Conservation (phyloP, 2,113 vertebrate genomes). For the Orthochromis indermauri region DNA sequence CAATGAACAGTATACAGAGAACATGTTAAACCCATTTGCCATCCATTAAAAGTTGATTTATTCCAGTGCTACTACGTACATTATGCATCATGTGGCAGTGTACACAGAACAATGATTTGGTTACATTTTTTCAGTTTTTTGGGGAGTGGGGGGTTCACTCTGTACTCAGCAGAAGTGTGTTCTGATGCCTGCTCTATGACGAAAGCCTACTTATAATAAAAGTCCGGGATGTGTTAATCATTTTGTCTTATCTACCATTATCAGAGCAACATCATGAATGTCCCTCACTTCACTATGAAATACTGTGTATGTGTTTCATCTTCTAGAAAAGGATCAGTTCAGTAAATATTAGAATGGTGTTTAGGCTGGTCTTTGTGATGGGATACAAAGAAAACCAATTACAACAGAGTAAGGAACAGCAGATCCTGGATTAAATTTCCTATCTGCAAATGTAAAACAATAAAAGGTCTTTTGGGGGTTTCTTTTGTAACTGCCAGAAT, state of each 20-base stretch:
- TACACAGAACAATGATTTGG: slow-evolving; percentile 70
- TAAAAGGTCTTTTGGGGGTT: neutral
- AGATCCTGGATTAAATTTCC: slow-evolving; percentile 1
- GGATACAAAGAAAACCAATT: slow-evolving; percentile 2
- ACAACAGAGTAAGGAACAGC: neutral
- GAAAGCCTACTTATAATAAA: slow-evolving; percentile 52
- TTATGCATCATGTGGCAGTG: slow-evolving; percentile 68
- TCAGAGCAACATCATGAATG: slow-evolving; percentile 35
- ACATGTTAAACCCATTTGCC: slow-evolving; percentile 55
- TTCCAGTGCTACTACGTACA: slow-evolving; percentile 68
- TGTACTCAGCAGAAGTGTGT: slow-evolving; percentile 45
- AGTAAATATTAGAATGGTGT: slow-evolving; percentile 31
- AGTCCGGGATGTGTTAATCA: slow-evolving; percentile 36
- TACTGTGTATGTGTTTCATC: neutral
- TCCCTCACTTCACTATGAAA: slow-evolving; percentile 38
- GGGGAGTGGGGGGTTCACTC: slow-evolving; percentile 15
- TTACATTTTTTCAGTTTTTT: slow-evolving; percentile 51
- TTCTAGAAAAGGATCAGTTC: slow-evolving; percentile 10
- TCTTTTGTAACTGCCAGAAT: neutral
- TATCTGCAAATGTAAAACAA: neutral
- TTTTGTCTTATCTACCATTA: slow-evolving; percentile 41
- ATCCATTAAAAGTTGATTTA: slow-evolving; percentile 67
- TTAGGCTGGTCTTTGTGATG: slow-evolving; percentile 36
- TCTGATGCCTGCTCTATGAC: slow-evolving; percentile 58
- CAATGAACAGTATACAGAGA: slow-evolving; percentile 56